phyloP scores from a whole-genome alignment of 2,797 vertebrate genomes.

The Sebastes steindachneri region DNA sequence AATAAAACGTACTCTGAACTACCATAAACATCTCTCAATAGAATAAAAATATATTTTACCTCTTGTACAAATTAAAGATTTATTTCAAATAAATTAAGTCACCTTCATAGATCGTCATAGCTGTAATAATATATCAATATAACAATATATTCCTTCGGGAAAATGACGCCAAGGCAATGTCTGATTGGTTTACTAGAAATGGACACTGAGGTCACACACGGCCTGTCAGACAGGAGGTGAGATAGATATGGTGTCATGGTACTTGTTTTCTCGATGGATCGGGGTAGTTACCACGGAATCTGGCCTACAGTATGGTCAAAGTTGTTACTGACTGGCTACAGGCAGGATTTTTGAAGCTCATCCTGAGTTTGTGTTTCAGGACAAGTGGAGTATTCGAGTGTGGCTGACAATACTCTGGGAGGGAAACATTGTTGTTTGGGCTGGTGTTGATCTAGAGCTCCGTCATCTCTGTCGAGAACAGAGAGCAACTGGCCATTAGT shows the following conservation, averaged over 20 bases:
- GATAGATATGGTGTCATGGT: constrained; percentile 53
- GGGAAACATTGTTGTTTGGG: constrained; percentile 45
- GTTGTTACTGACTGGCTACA: constrained; percentile 24
- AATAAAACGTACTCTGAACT: constrained; percentile 68
- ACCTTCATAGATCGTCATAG: constrained; percentile 82
- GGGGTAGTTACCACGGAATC: constrained; percentile 32
- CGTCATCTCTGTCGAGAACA: constrained; percentile 51
- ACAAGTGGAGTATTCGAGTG: constrained; percentile 32
- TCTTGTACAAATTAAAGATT: constrained; percentile 87
- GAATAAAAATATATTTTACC: constrained; percentile 84
- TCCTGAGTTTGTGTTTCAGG: constrained; percentile 46
- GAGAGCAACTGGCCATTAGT: constrained; percentile 59
- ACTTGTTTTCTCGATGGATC: constrained; percentile 46
- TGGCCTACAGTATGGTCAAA: constrained; percentile 24
- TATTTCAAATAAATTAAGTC: constrained; percentile 89
- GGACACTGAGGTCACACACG: constrained; percentile 66
- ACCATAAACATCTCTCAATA: constrained; percentile 79
- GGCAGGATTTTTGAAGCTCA: constrained; percentile 43
- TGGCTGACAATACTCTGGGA: constrained; percentile 35
- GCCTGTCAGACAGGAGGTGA: constrained; percentile 65
- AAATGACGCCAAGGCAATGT: constrained; percentile 72
- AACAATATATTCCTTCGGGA: constrained; percentile 78
- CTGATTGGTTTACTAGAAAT: constrained; percentile 74
- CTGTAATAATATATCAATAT: constrained; percentile 78
- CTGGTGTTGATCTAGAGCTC: constrained; percentile 60